These are phyloP conservation scores for Yponomeuta sedellus DNA, from an alignment of 2,888 invertebrate species.

Conservation along the genomic window DNA sequence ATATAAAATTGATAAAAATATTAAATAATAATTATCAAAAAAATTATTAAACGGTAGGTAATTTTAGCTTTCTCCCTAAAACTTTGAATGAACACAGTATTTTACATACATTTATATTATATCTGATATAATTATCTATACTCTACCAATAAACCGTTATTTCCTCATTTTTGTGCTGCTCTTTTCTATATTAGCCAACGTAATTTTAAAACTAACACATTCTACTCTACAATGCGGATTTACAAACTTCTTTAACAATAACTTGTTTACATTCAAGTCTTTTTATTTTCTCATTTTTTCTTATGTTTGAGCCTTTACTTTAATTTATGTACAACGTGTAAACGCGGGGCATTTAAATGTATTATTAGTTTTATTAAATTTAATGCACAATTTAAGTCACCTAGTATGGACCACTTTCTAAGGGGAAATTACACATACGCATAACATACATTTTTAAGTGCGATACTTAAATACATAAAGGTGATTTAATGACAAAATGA, in stretches of 20 bases:
- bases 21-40: not conserved
- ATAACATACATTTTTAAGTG: constrained; percentile 20
- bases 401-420: constrained; percentile 74
- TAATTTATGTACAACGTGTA: constrained; percentile 55
- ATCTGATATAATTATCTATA: constrained; percentile 33
- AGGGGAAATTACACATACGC: constrained; percentile 39
- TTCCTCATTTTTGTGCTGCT: not conserved
- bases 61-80: not conserved
- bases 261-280: constrained; percentile 63
- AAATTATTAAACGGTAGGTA: not conserved
- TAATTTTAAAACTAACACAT: constrained; percentile 41
- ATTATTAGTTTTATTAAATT: constrained; percentile 56
- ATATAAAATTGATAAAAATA: not conserved
- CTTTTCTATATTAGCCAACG: constrained; percentile 21
- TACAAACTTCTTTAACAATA: constrained; percentile 39
- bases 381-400: constrained; percentile 75
- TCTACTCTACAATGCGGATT: constrained; percentile 57
- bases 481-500: constrained; percentile 24
- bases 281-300: constrained; percentile 47
- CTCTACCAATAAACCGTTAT: constrained; percentile 20
- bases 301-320: constrained; percentile 70
- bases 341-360: constrained; percentile 36
- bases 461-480: constrained; percentile 24
- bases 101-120: constrained; percentile 38
- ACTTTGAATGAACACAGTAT: constrained; percentile 61